Evolutionary conservation across 2,888 invertebrate genomes (phyloP).

Genomic region (Endotricha flammealis): DNA sequence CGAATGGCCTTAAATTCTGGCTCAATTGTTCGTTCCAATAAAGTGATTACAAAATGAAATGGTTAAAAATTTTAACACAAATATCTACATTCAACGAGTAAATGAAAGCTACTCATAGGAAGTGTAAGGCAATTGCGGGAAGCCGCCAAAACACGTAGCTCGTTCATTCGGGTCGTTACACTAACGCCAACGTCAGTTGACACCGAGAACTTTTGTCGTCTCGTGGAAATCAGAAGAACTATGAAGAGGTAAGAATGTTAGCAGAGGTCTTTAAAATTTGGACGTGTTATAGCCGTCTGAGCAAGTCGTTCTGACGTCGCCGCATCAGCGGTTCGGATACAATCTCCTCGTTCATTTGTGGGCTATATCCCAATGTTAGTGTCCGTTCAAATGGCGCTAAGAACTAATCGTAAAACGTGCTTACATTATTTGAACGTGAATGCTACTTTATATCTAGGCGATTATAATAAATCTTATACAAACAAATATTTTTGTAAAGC

Average conservation of each 20-base stretch:
- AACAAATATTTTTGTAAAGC: no score
- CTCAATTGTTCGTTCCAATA: slow-evolving; percentile 26
- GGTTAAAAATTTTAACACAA: slow-evolving; percentile 10
- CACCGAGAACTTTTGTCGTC: slow-evolving; percentile 24
- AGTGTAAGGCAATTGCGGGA: slow-evolving; percentile 57
- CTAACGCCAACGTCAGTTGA: slow-evolving; percentile 39
- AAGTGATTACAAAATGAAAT: slow-evolving; percentile 1
- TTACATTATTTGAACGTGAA: not conserved
- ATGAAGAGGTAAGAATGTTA: slow-evolving; percentile 24
- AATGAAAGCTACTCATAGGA: slow-evolving; percentile 26
- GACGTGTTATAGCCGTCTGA: slow-evolving; percentile 53
- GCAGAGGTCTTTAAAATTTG: slow-evolving; percentile 42
- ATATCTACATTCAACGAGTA: slow-evolving; percentile 8
- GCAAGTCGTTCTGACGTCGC: slow-evolving; percentile 58
- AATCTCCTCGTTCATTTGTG: slow-evolving; percentile 52
- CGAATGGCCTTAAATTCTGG: slow-evolving; percentile 34
- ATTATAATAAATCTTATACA: no score
- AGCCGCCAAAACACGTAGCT: slow-evolving; percentile 71
- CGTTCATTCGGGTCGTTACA: slow-evolving; percentile 63
- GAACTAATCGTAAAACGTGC: slow-evolving; percentile 16
- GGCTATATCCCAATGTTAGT: slow-evolving; percentile 46
- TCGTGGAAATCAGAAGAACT: slow-evolving; percentile 21
- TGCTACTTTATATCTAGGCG: no score
- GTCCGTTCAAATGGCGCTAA: slow-evolving; percentile 20
- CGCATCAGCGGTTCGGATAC: slow-evolving; percentile 62